A percentile compares a stretch with the other conserved stretches of the same genome.
These are phyloP conservation scores for Rhodinocichla rosea DNA, from an alignment of 2,113 vertebrate genomes.

Conservation along the genomic window DNA sequence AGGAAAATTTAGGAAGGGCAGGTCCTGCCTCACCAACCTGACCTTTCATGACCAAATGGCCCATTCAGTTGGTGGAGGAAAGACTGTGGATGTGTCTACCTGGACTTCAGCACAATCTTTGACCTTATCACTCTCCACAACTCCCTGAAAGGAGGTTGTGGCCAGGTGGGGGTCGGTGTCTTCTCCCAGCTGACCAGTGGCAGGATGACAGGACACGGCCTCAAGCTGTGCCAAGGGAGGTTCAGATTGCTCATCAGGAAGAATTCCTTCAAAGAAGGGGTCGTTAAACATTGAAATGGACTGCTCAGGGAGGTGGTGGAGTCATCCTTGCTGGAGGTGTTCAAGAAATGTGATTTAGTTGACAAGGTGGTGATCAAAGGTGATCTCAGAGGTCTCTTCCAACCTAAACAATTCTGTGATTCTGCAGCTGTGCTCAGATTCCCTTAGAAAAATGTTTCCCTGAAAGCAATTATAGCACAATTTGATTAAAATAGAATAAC, in stretches of 20 bases:
- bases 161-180: rapidly evolving
- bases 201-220: not conserved
- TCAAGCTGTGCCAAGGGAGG: not conserved
- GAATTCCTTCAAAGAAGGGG: too few species aligned
- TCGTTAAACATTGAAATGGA: not conserved
- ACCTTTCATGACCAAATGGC: not conserved
- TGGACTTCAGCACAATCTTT: not conserved
- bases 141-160: not conserved
- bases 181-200: not conserved
- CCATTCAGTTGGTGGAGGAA: not conserved
- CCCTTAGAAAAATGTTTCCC: not conserved
- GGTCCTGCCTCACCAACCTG: not conserved
- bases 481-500: not conserved
- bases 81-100: not conserved
- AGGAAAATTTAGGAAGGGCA: not conserved
- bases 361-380: not conserved
- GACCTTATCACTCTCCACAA: not conserved
- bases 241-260: not conserved
- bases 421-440: not conserved
- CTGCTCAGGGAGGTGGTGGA: not conserved
- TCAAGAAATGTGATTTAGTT: not conserved
- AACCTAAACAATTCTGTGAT: not conserved
- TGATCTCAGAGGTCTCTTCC: not conserved
- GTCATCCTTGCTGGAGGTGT: not conserved
- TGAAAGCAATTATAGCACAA: not conserved